Evolutionary conservation across 2,888 invertebrate genomes (phyloP).

Genomic region (Phengaris arion): DNA sequence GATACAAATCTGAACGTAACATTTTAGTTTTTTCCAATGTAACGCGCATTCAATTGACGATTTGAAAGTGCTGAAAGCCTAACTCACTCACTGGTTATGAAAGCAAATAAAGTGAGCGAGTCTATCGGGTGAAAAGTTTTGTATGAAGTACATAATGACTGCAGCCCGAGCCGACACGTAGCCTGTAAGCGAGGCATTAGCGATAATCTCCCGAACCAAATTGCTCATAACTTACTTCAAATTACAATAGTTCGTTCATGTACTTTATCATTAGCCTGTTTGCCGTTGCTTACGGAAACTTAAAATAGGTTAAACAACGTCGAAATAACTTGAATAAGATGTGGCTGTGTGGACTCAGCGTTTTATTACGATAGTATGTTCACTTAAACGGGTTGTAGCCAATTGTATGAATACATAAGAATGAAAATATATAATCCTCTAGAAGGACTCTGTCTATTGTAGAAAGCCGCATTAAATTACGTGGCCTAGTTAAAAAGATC

Average conservation of each 20-base stretch:
- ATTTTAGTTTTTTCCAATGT: neutral
- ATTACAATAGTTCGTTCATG: constrained; percentile 11
- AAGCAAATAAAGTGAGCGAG: neutral
- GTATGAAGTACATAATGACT: constrained; percentile 11
- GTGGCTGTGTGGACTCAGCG: too few species aligned
- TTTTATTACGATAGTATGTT: too few species aligned
- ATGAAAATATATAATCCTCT: too few species aligned
- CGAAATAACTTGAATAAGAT: too few species aligned
- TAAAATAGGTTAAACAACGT: neutral
- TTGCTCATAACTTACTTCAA: constrained; percentile 38
- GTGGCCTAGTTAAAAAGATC: too few species aligned
- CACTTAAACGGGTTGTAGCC: too few species aligned
- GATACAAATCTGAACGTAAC: neutral
- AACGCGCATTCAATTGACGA: constrained; percentile 2
- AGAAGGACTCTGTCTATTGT: too few species aligned
- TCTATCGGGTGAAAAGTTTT: neutral
- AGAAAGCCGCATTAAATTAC: too few species aligned
- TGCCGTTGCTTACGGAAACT: neutral
- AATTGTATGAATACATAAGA: too few species aligned
- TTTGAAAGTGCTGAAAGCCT: constrained; percentile 2
- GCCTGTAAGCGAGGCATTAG: constrained; percentile 21
- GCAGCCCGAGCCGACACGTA: constrained; percentile 11
- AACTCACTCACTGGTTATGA: neutral
- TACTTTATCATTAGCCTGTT: constrained; percentile 7
- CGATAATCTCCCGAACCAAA: constrained; percentile 32